phyloP scores from a whole-genome alignment of 53 echinoderm and acorn worm genomes.

The Mesocentrotus franciscanus region DNA sequence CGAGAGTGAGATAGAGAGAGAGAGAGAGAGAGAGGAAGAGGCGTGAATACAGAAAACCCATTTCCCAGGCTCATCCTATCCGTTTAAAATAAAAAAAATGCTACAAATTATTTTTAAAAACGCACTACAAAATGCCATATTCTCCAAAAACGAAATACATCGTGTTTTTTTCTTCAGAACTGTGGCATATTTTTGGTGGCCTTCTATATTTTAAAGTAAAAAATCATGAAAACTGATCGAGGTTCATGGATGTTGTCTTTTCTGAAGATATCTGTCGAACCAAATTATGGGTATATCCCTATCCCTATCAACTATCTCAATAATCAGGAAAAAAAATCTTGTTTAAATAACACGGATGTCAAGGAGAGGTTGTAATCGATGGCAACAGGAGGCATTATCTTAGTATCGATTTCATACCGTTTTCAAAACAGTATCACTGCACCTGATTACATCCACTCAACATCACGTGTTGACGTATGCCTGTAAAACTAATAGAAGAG shows the following conservation, averaged over 20 bases:
- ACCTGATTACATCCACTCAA: not conserved
- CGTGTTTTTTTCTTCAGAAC: too few species aligned
- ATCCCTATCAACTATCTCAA: not conserved
- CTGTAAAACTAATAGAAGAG: not conserved
- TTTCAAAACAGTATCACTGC: not conserved
- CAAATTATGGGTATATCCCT: not conserved
- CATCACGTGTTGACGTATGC: not conserved
- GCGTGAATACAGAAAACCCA: too few species aligned
- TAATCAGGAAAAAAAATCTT: not conserved
- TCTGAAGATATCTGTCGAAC: not conserved
- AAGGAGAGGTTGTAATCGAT: not conserved
- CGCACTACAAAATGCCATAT: too few species aligned
- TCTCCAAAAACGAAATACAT: too few species aligned
- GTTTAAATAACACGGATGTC: not conserved
- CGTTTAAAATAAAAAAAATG: too few species aligned
- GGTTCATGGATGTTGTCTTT: not conserved
- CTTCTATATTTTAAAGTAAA: too few species aligned
- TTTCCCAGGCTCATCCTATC: too few species aligned
- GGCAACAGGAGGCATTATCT: not conserved
- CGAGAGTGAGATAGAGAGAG: too few species aligned
- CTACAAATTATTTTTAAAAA: too few species aligned
- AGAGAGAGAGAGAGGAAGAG: too few species aligned
- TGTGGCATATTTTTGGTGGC: too few species aligned
- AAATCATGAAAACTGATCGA: too few species aligned
- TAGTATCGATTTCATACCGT: not conserved